phyloP scores from a whole-genome alignment of 2,888 invertebrate species.

The Artemia sp. region DNA sequence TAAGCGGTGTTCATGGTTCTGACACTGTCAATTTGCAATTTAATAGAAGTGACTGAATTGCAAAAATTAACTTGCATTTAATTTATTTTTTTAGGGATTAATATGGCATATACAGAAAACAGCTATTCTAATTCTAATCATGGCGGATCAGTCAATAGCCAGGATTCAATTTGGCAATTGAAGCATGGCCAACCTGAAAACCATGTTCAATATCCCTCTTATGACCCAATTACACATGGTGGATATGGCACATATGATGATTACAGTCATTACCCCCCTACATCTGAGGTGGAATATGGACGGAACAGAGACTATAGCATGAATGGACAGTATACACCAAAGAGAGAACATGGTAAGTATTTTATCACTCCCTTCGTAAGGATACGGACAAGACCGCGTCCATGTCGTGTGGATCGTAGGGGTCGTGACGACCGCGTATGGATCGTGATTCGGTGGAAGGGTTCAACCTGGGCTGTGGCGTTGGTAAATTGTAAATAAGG shows the following conservation, averaged over 20 bases:
- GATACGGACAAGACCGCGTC: constrained; percentile 63
- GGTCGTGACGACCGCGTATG: too few relatives aligned
- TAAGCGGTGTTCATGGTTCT: too few relatives aligned
- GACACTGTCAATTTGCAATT: too few relatives aligned
- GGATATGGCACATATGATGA: constrained; percentile 66
- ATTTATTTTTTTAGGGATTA: constrained; percentile 44
- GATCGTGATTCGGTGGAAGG: too few relatives aligned
- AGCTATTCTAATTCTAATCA: constrained; percentile 84
- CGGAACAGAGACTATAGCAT: background rate
- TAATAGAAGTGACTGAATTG: too few relatives aligned
- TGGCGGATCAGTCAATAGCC: constrained; percentile 85
- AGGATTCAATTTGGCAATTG: constrained; percentile 85
- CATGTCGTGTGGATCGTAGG: too few relatives aligned
- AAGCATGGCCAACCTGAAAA: constrained; percentile 35
- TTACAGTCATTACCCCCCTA: constrained; percentile 62
- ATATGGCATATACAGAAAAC: constrained; percentile 67
- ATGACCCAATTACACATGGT: constrained; percentile 43
- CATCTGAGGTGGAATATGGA: constrained; percentile 33
- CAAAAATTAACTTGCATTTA: too few relatives aligned
- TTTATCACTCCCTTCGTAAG: constrained; percentile 73
- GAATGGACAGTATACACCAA: background rate
- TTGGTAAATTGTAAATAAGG: too few relatives aligned
- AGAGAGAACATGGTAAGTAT: constrained; percentile 49
- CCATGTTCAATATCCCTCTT: constrained; percentile 24
- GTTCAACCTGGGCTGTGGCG: too few relatives aligned